These are phyloP conservation scores for Pachypsylla venusta DNA, from an alignment of 1,140 invertebrate species.

Conservation along the genomic window DNA sequence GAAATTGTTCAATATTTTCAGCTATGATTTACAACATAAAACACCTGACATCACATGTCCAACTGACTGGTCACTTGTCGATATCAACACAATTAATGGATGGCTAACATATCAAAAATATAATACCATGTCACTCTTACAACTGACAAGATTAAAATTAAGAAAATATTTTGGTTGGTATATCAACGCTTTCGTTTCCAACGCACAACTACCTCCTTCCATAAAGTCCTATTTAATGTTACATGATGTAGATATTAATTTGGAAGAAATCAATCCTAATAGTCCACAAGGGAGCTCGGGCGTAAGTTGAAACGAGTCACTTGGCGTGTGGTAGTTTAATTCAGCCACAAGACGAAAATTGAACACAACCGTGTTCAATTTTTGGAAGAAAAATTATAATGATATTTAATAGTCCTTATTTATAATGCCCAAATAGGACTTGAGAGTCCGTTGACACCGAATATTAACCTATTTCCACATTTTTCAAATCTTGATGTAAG, in stretches of 20 bases:
- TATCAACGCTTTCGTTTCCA: conserved; percentile 17
- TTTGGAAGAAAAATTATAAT: no score
- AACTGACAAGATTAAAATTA: conserved; percentile 33
- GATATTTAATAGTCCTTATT: no score
- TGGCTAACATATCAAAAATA: conserved; percentile 29
- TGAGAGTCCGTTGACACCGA: no score
- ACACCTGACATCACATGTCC: conserved; percentile 27
- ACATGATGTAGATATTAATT: conserved; percentile 36
- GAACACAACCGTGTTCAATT: no score
- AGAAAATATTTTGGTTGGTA: conserved; percentile 20
- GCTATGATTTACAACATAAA: conserved; percentile 25
- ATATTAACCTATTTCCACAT: no score
- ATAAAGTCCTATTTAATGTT: conserved; percentile 34
- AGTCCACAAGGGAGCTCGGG: no score
- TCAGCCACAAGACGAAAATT: no score
- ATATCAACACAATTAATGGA: conserved; percentile 19
- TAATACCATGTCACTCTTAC: conserved; percentile 32
- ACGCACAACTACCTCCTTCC: conserved; percentile 22
- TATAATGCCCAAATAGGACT: no score
- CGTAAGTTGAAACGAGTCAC: no score
- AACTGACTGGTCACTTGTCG: conserved; percentile 19
- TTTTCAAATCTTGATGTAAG: no score
- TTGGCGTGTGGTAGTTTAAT: no score
- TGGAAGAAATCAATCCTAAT: conserved; percentile 34
- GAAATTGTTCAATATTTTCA: conserved; percentile 1